phyloP scores from a whole-genome alignment of 2,113 vertebrate species.

The Sebastes fasciatus region DNA sequence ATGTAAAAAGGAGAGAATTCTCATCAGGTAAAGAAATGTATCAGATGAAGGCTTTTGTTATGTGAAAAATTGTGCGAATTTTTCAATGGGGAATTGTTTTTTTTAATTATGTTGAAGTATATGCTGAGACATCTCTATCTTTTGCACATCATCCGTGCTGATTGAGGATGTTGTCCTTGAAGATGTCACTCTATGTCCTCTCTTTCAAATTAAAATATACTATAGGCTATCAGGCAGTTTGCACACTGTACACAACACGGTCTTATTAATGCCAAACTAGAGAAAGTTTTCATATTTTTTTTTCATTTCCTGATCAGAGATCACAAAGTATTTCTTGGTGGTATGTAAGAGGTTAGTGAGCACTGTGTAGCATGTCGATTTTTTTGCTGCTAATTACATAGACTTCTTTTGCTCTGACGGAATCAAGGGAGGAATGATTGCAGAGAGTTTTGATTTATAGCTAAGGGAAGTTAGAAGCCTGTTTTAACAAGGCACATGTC shows the following conservation, averaged over 20 bases:
- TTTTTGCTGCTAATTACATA: conserved; percentile 12
- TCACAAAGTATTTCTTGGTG: not conserved
- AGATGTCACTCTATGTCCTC: not conserved
- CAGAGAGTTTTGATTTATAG: conserved; percentile 27
- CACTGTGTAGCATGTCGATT: not conserved
- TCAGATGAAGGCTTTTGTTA: not conserved
- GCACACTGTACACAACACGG: not conserved
- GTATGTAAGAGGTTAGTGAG: not conserved
- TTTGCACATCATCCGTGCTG: not conserved
- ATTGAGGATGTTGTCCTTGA: not conserved
- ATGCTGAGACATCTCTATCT: too few species aligned
- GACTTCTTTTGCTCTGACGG: not conserved
- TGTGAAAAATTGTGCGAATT: too few species aligned
- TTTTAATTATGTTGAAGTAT: too few species aligned
- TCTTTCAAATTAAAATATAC: not conserved
- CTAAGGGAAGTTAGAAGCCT: conserved; percentile 20
- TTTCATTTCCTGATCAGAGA: not conserved
- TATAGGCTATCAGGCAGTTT: not conserved
- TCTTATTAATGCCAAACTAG: not conserved
- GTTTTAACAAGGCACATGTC: conserved; percentile 6
- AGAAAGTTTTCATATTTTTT: not conserved
- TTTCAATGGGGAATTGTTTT: too few species aligned
- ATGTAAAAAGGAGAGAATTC: not conserved
- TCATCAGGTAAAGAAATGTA: not conserved
- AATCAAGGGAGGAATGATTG: conserved; percentile 10